Evolutionary conservation across 2,113 vertebrate species (phyloP), one percentile per base, ranked within the genome.

Genomic region (Suricata suricatta): DNA sequence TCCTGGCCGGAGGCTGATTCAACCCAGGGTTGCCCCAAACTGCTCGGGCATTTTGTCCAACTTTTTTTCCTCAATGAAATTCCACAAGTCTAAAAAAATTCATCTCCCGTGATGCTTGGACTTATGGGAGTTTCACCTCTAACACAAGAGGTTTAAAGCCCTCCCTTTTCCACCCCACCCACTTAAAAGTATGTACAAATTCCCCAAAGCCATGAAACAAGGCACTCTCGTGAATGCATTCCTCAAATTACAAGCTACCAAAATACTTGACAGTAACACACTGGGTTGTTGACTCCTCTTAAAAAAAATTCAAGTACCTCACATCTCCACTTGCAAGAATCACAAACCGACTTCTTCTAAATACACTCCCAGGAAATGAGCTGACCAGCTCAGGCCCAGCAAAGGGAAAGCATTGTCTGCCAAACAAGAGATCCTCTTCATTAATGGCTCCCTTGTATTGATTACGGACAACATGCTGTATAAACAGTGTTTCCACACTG

Each of bases 171-270:
- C 29, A 81, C 38, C 29, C 68, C 38, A 29, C 44, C 52, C 71
- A 76, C 31, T 74, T 71, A 35, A 50, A 95, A 93, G 54, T 50
- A 79, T 11, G 5, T 66, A 94, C 54, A 63, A 47, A 96, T 79
- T 74, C 90, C 76, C 81, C 86, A 35, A 93, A 64, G 77, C 63
- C 83, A 29, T 69, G 90, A 95, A 93, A 85, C 23, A 1, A 85
- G 38, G 76, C 35, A 72, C 17, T 93, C 81, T 76, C n/a, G 0
- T 88, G 92, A 77, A 64, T 63, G 60, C 21, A 88, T 38, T 84
- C 57, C 47, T 88, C 81, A 80, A 88, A 93, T 68, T 68, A 84
- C 54, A 93, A 96, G 69, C 60, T 68, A 94, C 64, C 69, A 69
- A 74, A 69, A 77, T 19, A 85, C 83, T 89, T 88, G 41, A 79